Base-by-base conservation (phyloP, 1,140 invertebrate genomes). In the Tetragonula clypearis region DNA sequence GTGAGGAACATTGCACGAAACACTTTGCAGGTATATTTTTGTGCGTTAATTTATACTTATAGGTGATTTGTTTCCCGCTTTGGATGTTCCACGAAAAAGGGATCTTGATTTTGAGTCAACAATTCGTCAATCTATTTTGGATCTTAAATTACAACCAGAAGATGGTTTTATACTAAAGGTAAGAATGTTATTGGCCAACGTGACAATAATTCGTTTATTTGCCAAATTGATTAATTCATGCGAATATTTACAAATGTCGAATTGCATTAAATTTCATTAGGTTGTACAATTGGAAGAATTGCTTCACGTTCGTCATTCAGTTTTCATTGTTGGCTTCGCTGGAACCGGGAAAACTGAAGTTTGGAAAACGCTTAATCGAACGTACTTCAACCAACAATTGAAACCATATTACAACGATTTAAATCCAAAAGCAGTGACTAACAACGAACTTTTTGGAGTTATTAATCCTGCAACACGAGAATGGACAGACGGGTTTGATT, bases 351-450 rank as follows among this genome's bases (percentile, higher is more conserved):
- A 99, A 94, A 97, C 97, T 2, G 96, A 98, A 95, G 98, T 99
- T 3, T 99, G 98, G 98, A 98, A 98, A 93, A 98, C 98, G 15
- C 94, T 99, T 0, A 96, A 97, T 90, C 96, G 96, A 88, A 98
- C 98, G 0, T 99, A 99, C 93, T 95, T 95, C 79, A 97, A 97
- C 92, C 96, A 96, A 90, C 98, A 98, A 92, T 92, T 96, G 79
- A 98, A 98, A 92, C 98, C 99, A 1, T 95, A 96, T 66, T 98
- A 97, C 85, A 97, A 98, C 92, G 98, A 99, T 93, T 94, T 99
- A 11, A 98, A 99, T 93, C 99, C 99, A 3, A 99, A 99, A 95
- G 98, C 98, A 56, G 98, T 99, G 11, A 99, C 98, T 1, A 99
- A 98, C 91, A 98, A 99, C 92, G 99, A 99, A 93, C 95, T 99